Evolutionary conservation across 2,797 vertebrate genomes (phyloP).

Genomic region (Anisognathus igniventris): DNA sequence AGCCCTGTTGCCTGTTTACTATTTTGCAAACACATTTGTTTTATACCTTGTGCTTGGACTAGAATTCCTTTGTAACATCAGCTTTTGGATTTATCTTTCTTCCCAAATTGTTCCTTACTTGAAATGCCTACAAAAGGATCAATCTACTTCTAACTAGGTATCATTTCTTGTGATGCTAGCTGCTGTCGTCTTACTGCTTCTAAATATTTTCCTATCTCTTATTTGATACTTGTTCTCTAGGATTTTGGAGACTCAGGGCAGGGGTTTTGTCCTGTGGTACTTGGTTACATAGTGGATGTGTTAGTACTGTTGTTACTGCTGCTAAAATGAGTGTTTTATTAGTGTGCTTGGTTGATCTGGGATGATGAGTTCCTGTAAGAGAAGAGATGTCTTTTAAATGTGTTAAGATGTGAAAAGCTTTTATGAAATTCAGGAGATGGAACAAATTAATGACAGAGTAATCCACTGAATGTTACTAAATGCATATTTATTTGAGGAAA

Average conservation of each 20-base stretch:
- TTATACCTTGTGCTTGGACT: not conserved
- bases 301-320: not conserved
- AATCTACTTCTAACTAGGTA: not conserved
- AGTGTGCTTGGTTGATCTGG: not conserved
- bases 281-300: not conserved
- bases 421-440: not conserved
- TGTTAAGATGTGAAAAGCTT: not conserved
- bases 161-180: not conserved
- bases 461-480: not conserved
- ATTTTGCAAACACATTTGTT: not conserved
- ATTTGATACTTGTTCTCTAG: not conserved
- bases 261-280: not conserved
- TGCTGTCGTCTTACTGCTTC: not conserved
- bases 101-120: not conserved
- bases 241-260: not conserved
- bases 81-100: not conserved
- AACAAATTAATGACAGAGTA: not conserved
- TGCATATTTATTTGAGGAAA: not conserved
- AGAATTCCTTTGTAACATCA: not conserved
- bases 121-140: not conserved
- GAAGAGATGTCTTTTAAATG: not conserved
- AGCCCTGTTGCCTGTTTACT: not conserved
- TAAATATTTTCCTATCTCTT: not conserved
- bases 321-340: not conserved
- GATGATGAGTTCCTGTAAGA: not conserved